Percentiles rank a stretch among this genome's conserved stretches.
These are phyloP conservation scores for Xanthia togata DNA, from an alignment of 2,888 invertebrate genomes.

Conservation along the genomic window DNA sequence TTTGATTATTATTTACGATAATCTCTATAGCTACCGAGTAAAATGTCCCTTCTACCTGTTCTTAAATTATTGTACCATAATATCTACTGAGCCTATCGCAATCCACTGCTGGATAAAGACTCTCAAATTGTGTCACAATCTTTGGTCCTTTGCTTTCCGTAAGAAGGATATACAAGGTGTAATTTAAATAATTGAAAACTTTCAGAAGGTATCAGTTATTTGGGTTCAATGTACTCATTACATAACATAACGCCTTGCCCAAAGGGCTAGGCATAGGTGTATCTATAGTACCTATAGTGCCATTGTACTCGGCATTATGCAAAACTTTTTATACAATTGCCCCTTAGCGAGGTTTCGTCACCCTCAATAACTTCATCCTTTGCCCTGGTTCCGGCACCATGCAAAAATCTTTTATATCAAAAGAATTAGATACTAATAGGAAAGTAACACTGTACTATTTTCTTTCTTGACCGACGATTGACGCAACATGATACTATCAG, in stretches of 20 bases:
- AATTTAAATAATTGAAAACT: neutral
- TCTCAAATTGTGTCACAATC: neutral
- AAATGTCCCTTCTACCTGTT: constrained; percentile 7
- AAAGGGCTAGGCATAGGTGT: too few relatives aligned
- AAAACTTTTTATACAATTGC: too few relatives aligned
- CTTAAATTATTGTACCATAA: constrained; percentile 10
- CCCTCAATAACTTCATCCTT: neutral
- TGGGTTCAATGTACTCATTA: neutral
- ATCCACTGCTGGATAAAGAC: neutral
- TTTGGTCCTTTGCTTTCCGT: constrained; percentile 1
- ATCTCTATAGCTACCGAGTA: constrained; percentile 20
- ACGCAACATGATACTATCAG: constrained; percentile 36
- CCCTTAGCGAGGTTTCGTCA: neutral
- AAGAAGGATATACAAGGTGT: neutral
- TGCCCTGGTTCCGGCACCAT: neutral
- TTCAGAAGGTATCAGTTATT: too few relatives aligned
- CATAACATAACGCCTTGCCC: too few relatives aligned
- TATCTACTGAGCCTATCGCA: neutral
- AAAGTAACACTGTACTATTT: neutral
- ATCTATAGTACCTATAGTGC: too few relatives aligned
- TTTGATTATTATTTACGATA: constrained; percentile 31
- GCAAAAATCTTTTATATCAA: neutral
- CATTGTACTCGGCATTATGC: neutral
- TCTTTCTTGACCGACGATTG: constrained; percentile 1
- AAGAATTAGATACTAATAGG: neutral